A percentile compares a stretch with the other conserved stretches of the same genome.
phyloP scores from a whole-genome alignment of 2,113 vertebrate genomes.

The Solea solea region DNA sequence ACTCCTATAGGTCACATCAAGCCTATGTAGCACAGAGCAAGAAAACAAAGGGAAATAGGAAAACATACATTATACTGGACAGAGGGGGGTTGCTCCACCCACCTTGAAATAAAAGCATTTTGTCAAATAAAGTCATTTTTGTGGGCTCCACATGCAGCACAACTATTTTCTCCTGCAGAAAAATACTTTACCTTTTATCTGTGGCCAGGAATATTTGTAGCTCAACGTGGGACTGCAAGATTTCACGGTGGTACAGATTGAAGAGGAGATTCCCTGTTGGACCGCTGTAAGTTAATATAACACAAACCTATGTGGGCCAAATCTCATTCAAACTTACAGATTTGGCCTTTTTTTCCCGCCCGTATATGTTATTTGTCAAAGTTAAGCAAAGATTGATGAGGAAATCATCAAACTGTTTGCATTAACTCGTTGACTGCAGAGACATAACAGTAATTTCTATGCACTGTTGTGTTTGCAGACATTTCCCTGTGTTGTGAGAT shows the following conservation, averaged over 20 bases:
- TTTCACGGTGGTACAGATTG: background rate
- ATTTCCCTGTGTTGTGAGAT: conserved; percentile 13
- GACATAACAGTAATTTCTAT: background rate
- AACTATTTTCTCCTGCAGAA: background rate
- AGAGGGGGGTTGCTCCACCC: background rate
- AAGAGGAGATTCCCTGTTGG: background rate
- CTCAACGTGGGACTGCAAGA: background rate
- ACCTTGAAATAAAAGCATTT: conserved; percentile 1
- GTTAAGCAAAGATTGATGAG: too few species aligned
- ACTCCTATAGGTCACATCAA: background rate
- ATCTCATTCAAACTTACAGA: too few species aligned
- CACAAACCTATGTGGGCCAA: too few species aligned
- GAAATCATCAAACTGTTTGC: background rate
- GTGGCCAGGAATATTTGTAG: too few species aligned
- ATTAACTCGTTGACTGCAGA: too few species aligned
- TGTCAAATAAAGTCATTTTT: background rate
- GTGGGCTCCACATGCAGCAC: background rate
- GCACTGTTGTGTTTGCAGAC: background rate
- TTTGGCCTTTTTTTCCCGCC: too few species aligned
- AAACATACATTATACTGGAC: background rate
- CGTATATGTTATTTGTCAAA: too few species aligned
- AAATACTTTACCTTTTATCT: too few species aligned
- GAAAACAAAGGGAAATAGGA: background rate
- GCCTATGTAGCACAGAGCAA: background rate
- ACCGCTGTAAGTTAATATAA: conserved; percentile 7